These are phyloP conservation scores for Tetragonisca angustula DNA, from an alignment of 2,888 invertebrate species.

Conservation along the genomic window DNA sequence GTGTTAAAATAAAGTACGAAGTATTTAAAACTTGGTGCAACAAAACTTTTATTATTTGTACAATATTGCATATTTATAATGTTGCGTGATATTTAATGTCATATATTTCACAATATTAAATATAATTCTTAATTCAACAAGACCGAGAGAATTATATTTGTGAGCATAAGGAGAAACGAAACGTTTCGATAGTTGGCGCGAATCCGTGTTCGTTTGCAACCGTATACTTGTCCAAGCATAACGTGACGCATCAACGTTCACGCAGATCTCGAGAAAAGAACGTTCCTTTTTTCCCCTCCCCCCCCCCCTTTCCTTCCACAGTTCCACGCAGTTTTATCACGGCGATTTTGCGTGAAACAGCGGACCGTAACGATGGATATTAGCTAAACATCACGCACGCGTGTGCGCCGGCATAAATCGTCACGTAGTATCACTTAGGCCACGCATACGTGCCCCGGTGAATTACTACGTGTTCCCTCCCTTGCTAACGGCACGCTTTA, in stretches of 20 bases:
- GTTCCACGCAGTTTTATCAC: conserved; percentile 41
- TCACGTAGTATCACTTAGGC: conserved; percentile 75
- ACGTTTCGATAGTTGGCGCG: no score
- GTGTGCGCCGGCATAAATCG: conserved; percentile 71
- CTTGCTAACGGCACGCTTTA: conserved; percentile 53
- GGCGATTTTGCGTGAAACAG: conserved; percentile 37
- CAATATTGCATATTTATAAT: no score
- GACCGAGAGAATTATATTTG: no score
- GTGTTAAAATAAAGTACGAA: no score
- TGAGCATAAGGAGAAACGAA: no score
- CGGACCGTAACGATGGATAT: conserved; percentile 18
- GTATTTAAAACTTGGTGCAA: no score
- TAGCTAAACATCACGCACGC: conserved; percentile 49
- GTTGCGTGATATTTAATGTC: no score
- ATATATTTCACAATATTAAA: no score
- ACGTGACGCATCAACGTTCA: background rate
- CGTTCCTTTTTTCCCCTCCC: background rate
- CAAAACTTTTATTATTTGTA: no score
- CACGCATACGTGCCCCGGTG: conserved; percentile 65
- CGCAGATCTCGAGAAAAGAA: background rate
- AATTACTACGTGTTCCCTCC: conserved; percentile 65
- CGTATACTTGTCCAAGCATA: background rate
- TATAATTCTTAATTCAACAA: no score
- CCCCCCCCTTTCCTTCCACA: conserved; percentile 4
- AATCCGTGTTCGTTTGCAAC: no score